A percentile compares a stretch with the other conserved stretches of the same genome.
phyloP scores from a whole-genome alignment of 1,140 invertebrate species.

The Myzus persicae region DNA sequence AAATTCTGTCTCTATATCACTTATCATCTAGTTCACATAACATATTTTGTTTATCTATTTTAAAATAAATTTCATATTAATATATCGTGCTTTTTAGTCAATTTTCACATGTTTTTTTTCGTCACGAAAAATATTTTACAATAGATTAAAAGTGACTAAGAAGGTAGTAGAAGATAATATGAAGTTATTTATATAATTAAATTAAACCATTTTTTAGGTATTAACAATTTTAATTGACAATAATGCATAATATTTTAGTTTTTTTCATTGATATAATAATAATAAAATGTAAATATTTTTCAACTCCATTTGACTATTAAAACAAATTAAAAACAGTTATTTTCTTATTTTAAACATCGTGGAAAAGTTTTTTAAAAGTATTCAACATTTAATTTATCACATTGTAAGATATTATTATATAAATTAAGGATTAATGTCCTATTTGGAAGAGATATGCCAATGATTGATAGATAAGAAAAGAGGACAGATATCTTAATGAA shows the following conservation, averaged over 20 bases:
- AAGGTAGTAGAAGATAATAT: neutral
- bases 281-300: neutral
- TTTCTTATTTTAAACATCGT: neutral
- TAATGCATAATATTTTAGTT: no score
- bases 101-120: neutral
- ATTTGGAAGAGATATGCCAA: neutral
- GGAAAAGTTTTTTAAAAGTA: neutral
- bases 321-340: neutral
- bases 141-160: neutral
- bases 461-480: neutral
- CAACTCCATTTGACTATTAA: neutral
- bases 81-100: neutral
- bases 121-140: neutral
- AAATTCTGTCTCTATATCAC: no score
- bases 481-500: neutral
- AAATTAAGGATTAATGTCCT: neutral
- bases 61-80: no score
- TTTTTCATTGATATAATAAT: no score
- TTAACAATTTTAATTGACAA: no score
- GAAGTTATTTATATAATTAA: neutral
- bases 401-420: neutral
- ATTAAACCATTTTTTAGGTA: neutral
- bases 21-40: no score
- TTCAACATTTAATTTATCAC: neutral
- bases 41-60: no score